Evolutionary conservation across 2,888 invertebrate species (phyloP), one percentile per base, ranked within the genome.

Genomic region (Agelastica alni): DNA sequence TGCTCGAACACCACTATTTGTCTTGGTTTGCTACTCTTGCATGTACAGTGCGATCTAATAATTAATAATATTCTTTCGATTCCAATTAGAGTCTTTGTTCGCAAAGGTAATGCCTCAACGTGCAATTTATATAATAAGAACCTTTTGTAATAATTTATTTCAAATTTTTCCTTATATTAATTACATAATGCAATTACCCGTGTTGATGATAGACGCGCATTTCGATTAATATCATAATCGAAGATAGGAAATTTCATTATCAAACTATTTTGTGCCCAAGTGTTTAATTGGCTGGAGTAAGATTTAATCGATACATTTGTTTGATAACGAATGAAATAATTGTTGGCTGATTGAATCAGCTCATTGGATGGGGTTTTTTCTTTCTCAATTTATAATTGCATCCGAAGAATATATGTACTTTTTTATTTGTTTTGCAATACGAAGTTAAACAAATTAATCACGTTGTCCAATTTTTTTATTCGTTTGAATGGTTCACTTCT

Each of bases 41-140:
- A 53, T 53, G 45, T 53, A 49, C 55, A 47, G 42, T 14, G 55
- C 54, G 46, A 52, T 57, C 41, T 51, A 39, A 46, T 53, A 41
- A 60, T 57, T 57, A 60, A 56, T 55, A 46, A 36, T n/a, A n/a
- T 42, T 56, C 53, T 58, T 56, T 60, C 49, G 32, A 46, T 58
- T 51, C 48, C 55, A 56, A 56, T 60, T 53, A 58, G 47, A 45
- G 37, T 51, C 45, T 51, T 55, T 53, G 52, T 43, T 42, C 28
- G 41, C 39, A 42, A n/a, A 41, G 30, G 52, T 46, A 17, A 34
- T 47, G 47, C 44, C n/a, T 30, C 43, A 37, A 34, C 47, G 48
- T 20, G 22, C 37, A 56, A 59, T 56, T 59, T 53, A 53, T 51
- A 53, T 48, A 52, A 51, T 56, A 53, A 47, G 51, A 39, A 56